phyloP scores from a whole-genome alignment of 64 coral and sea anemone species.

The Exaiptasia diaphana region DNA sequence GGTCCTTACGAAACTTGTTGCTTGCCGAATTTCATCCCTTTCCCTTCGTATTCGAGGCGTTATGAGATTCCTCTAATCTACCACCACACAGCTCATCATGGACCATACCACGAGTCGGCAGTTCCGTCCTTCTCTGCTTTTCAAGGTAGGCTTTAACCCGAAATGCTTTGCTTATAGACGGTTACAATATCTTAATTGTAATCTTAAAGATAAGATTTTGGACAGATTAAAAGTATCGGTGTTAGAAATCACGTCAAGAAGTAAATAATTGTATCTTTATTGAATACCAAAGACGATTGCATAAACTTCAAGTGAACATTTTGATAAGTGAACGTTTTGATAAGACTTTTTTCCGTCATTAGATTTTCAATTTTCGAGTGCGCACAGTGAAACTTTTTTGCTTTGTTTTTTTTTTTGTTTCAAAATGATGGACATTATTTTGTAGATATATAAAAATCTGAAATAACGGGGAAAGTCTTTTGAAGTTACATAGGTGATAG shows the following conservation, averaged over 20 bases:
- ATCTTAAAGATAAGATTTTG: not conserved
- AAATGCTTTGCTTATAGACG: not conserved
- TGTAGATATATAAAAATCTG: no score
- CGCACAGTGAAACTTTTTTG: no score
- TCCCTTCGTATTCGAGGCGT: conserved; percentile 54
- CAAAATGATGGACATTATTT: no score
- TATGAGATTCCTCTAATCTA: conserved; percentile 73
- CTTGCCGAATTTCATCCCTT: conserved; percentile 58
- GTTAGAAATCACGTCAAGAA: not conserved
- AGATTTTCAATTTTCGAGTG: no score
- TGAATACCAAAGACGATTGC: no score
- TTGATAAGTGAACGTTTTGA: no score
- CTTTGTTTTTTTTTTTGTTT: no score
- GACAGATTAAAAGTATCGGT: not conserved
- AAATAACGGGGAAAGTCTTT: no score
- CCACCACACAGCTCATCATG: conserved; percentile 35
- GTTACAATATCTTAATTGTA: not conserved
- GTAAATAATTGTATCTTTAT: no score
- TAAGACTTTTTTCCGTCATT: no score
- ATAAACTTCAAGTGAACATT: no score
- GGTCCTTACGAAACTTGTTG: conserved; percentile 63
- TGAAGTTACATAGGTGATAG: no score
- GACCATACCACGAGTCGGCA: conserved; percentile 17
- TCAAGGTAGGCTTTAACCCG: conserved; percentile 56
- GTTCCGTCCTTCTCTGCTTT: conserved; percentile 48